Evolutionary conservation across 2,797 vertebrate species (phyloP).

Genomic region (Phoebastria nigripes): DNA sequence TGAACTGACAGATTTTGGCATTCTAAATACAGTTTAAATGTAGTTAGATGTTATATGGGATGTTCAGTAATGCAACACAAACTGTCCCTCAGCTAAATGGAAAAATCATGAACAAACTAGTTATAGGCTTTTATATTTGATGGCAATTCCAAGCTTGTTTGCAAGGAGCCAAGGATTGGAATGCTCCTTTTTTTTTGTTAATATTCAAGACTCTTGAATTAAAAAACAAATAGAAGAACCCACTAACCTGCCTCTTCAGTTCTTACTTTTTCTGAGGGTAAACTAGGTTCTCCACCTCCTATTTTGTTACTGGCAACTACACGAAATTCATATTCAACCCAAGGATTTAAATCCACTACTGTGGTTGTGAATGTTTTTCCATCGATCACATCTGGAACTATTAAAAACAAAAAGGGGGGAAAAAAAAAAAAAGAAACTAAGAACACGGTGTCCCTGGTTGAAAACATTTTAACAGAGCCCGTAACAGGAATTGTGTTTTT

Average conservation of each 20-base stretch:
- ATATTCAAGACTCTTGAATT: neutral
- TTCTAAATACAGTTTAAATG: neutral
- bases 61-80: neutral
- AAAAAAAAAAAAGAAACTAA: neutral
- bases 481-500: neutral
- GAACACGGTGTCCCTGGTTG: neutral
- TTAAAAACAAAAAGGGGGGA: neutral
- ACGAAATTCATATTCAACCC: conserved; percentile 97
- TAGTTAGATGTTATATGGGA: neutral
- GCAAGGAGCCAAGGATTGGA: neutral
- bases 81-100: neutral
- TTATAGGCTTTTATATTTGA: neutral
- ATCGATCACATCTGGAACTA: conserved; percentile 87
- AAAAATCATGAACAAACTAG: neutral
- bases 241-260: conserved; percentile 94
- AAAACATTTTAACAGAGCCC: neutral
- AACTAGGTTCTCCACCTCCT: conserved; percentile 93
- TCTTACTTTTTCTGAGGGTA: conserved; percentile 89
- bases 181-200: neutral
- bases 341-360: conserved; percentile 90
- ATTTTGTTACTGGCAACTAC: conserved; percentile 90
- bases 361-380: conserved; percentile 88
- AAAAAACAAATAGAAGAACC: conserved; percentile 64
- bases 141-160: neutral
- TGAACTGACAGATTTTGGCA: neutral